These are phyloP conservation scores for Lasioglossum calceatum DNA, from an alignment of 2,888 invertebrate genomes.

Conservation along the genomic window DNA sequence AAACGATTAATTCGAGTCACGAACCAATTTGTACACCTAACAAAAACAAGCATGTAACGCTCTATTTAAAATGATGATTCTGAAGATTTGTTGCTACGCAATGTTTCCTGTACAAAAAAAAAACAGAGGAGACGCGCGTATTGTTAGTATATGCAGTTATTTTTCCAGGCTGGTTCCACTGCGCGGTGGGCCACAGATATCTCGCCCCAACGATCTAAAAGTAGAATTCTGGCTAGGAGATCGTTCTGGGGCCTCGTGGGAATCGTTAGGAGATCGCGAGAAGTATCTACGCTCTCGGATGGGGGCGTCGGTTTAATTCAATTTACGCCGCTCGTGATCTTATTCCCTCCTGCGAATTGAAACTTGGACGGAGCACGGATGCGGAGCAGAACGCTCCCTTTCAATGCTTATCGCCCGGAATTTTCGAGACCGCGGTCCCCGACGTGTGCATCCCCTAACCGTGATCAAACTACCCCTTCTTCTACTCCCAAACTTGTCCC, in stretches of 20 bases:
- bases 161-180: neutral
- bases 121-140: too few relatives aligned
- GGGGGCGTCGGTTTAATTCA: conserved; percentile 60
- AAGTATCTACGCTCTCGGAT: conserved; percentile 24
- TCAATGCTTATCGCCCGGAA: conserved; percentile 27
- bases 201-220: conserved; percentile 66
- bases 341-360: conserved; percentile 59
- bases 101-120: too few relatives aligned
- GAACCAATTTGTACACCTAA: too few relatives aligned
- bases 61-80: too few relatives aligned
- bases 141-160: neutral
- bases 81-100: too few relatives aligned
- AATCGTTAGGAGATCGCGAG: conserved; percentile 63
- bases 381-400: conserved; percentile 5
- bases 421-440: neutral
- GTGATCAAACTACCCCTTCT: neutral
- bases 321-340: conserved; percentile 55
- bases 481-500: neutral
- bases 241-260: conserved; percentile 65
- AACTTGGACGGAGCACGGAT: conserved; percentile 36
- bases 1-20: too few relatives aligned
- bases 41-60: too few relatives aligned
- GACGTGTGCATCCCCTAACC: neutral
- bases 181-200: conserved; percentile 53
- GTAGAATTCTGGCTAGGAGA: conserved; percentile 67